Conservation (phyloP, 2,113 vertebrate species). For the Larimichthys polyactis region DNA sequence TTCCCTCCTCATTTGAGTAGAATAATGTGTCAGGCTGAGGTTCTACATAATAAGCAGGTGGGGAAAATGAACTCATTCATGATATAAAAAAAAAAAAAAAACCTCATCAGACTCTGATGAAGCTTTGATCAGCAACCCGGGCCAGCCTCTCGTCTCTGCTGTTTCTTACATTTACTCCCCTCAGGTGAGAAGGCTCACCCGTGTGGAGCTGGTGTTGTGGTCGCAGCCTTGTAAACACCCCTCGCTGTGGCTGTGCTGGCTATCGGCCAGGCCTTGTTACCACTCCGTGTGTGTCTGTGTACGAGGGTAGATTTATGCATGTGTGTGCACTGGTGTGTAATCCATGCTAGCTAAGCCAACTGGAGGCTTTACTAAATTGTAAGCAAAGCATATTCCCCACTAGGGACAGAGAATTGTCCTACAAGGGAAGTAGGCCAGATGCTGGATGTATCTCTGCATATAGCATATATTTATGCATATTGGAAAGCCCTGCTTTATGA, state of each 20-base stretch:
- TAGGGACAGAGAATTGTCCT: slow-evolving; percentile 9
- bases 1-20: not conserved
- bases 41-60: not conserved
- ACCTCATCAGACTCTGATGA: slow-evolving; percentile 18
- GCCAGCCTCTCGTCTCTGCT: not conserved
- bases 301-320: not conserved
- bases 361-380: slow-evolving; percentile 29
- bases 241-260: slow-evolving; percentile 39
- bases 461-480: not conserved
- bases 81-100: slow-evolving; percentile 25
- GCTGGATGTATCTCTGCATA: slow-evolving; percentile 4
- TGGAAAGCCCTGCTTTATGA: slow-evolving; percentile 28
- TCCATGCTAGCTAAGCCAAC: slow-evolving; percentile 22
- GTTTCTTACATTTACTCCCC: slow-evolving; percentile 21
- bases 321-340: slow-evolving; percentile 22
- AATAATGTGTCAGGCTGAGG: slow-evolving; percentile 9
- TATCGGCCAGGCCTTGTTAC: not conserved
- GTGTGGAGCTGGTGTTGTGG: slow-evolving; percentile 32
- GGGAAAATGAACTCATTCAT: slow-evolving; percentile 22
- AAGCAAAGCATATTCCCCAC: slow-evolving; percentile 24
- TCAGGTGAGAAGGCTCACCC: slow-evolving; percentile 38
- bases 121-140: slow-evolving; percentile 27
- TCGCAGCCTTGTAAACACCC: slow-evolving; percentile 38
- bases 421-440: slow-evolving; percentile 42
- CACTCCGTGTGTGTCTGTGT: not conserved